Base-by-base conservation (phyloP, 2,113 vertebrate species). In the Myiagra hebetior region DNA sequence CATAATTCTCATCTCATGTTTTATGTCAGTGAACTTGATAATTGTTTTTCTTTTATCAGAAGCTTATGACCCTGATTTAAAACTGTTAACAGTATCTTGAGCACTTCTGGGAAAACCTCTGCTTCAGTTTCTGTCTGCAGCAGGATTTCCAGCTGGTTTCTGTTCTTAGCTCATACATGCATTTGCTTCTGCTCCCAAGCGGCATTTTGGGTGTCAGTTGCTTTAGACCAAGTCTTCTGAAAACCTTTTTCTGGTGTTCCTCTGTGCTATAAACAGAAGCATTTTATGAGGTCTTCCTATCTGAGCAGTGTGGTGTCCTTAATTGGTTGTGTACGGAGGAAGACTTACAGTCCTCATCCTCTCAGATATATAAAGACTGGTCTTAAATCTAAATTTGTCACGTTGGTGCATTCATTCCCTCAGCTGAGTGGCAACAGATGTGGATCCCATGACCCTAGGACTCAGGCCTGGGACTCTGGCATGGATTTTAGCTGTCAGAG, bases 91-190 rank as follows among this genome's bases (percentile, higher is more conserved):
- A 65, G 50, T 67, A 41, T 49, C 52, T n/a, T 41, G 8, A 75
- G 42, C 28, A 30, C 60, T 41, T 65, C 20, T 16, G n/a, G n/a
- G 30, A n/a, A 47, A 49, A 65, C 10, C 10, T 27, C 15, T n/a
- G 15, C 20, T 56, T 47, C 9, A 13, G 19, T 57, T 65, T 13
- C 24, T 9, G 8, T 49, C 35, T 30, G 60, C 11, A 14, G 42
- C 35, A 75, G 42, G 35, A 35, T 65, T 75, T 47, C 16, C 42
- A 49, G 30, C 42, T 85, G 15, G 24, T 35, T 49, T 49, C 60
- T 65, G 12, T 20, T 85, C 13, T n/a, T 39, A 16, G 42, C 20
- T 13, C 5, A 2, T 56, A 23, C 0, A 1, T 68, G 10, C 4
- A 16, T 30, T 44, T 64, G 8, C 4, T 69, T 77, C 19, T 39